Evolutionary conservation across 1,140 invertebrate species (phyloP), one percentile per base, ranked within the genome.

Genomic region (Andricus grossulariae): DNA sequence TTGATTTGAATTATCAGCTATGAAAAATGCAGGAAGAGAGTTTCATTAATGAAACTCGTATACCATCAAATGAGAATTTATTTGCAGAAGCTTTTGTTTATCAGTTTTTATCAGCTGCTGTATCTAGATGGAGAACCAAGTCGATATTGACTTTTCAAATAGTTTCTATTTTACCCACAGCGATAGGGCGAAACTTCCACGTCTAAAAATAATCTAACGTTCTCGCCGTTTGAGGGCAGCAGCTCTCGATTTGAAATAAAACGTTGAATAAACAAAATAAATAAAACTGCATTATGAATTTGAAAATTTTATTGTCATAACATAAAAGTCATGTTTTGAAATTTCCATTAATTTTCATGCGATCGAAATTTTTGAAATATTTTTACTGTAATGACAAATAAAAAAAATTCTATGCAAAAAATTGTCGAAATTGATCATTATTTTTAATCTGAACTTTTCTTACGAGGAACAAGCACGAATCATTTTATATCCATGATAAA

Each of bases 141-240:
- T 60, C 57, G 57, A 60, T 32, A 60, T 15, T 57, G 55, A 8
- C 18, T 25, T 15, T 32, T 60, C 5, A 32, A 32, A 60, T 60
- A 60, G 12, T 60, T 60, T 19, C 57, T 32, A 12, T 25, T 60
- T 60, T 60, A 60, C 21, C 57, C 15, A 15, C 57, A 60, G 57
- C 12, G 57, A 15, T 32, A 15, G 21, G 57, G 19, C 12, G 2
- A 57, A 21, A 1, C 2, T 7, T 57, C 19, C 18, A 21, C 19
- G 21, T 12, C 13, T 57, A 21, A 21, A 21, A 60, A 15, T 21
- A 3, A 32, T 60, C 6, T 32, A 13, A 60, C 15, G 15, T 13
- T 60, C 21, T 60, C 13, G 15, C 57, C 57, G 21, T 13, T 32
- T 15, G 57, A 60, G 13, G 57, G 57, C 57, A 60, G 57, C 57